Conservation (phyloP, 2,888 invertebrate species). For the Diloba caeruleocephala region DNA sequence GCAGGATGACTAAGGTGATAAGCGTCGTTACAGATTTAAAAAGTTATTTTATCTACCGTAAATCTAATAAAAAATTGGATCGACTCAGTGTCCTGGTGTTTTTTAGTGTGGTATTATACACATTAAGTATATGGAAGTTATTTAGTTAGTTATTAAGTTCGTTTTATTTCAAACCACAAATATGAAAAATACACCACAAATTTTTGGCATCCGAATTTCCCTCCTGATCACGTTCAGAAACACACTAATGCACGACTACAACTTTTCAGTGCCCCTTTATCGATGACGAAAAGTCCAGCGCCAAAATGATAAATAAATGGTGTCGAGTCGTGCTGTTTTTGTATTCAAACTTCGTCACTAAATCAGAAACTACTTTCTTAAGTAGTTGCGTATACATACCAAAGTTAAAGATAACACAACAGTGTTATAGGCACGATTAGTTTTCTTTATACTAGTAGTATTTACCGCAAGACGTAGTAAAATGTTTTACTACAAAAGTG, state of each 20-base stretch:
- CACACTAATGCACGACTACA: slow-evolving; percentile 69
- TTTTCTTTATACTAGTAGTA: slow-evolving; percentile 6
- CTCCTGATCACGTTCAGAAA: slow-evolving; percentile 71
- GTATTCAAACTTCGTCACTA: slow-evolving; percentile 74
- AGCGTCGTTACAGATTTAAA: too few species aligned
- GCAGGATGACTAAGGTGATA: too few species aligned
- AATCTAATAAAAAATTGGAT: too few species aligned
- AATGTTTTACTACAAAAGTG: slow-evolving; percentile 23
- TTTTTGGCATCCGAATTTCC: slow-evolving; percentile 51
- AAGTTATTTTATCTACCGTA: too few species aligned
- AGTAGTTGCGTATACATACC: slow-evolving; percentile 32
- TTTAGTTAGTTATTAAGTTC: background rate
- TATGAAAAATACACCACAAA: slow-evolving; percentile 51
- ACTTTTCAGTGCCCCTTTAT: slow-evolving; percentile 69
- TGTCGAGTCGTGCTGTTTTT: slow-evolving; percentile 71
- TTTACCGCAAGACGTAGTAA: slow-evolving; percentile 9
- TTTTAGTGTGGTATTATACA: too few species aligned
- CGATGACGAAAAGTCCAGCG: slow-evolving; percentile 68
- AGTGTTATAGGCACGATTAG: slow-evolving; percentile 27
- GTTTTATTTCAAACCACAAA: slow-evolving; percentile 37
- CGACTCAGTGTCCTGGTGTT: too few species aligned
- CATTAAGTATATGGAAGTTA: slow-evolving; percentile 21
- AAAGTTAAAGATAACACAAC: slow-evolving; percentile 28
- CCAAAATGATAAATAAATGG: slow-evolving; percentile 73
- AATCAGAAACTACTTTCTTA: slow-evolving; percentile 73